These are phyloP conservation scores for Phalanger gymnotis DNA, from an alignment of 2,797 vertebrate species.

Conservation along the genomic window DNA sequence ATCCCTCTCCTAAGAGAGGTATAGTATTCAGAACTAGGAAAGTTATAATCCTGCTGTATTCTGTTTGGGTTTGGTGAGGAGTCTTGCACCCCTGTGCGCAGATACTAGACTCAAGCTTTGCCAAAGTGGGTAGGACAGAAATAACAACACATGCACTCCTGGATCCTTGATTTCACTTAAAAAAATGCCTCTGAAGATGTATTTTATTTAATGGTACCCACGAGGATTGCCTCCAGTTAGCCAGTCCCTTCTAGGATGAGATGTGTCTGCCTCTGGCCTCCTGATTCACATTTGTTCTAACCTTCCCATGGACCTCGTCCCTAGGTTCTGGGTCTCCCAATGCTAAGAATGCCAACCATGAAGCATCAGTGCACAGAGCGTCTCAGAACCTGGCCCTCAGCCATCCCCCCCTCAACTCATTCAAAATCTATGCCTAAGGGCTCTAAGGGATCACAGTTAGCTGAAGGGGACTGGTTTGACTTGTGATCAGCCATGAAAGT, in stretches of 20 bases:
- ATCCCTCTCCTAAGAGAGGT: not conserved
- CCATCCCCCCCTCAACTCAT: not conserved
- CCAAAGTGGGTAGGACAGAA: not conserved
- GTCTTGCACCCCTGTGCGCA: not conserved
- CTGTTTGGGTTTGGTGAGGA: not conserved
- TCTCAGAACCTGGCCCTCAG: not conserved
- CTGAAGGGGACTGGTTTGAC: not conserved
- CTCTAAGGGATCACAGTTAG: not conserved
- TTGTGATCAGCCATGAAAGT: not conserved
- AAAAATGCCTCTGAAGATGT: not conserved
- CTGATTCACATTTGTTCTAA: not conserved
- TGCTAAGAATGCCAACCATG: not conserved
- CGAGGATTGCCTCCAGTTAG: not conserved
- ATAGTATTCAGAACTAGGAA: not conserved
- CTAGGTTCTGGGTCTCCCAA: not conserved
- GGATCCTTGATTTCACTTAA: not conserved
- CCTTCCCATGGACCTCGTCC: not conserved
- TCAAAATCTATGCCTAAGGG: not conserved
- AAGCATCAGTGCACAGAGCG: not conserved
- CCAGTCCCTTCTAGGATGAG: not conserved
- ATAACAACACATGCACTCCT: not conserved
- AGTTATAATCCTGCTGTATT: not conserved
- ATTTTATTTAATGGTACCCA: not conserved
- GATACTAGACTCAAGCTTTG: not conserved
- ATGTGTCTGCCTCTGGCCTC: not conserved